phyloP scores from a whole-genome alignment of 2,888 invertebrate genomes.

The Thereva nobilitata region DNA sequence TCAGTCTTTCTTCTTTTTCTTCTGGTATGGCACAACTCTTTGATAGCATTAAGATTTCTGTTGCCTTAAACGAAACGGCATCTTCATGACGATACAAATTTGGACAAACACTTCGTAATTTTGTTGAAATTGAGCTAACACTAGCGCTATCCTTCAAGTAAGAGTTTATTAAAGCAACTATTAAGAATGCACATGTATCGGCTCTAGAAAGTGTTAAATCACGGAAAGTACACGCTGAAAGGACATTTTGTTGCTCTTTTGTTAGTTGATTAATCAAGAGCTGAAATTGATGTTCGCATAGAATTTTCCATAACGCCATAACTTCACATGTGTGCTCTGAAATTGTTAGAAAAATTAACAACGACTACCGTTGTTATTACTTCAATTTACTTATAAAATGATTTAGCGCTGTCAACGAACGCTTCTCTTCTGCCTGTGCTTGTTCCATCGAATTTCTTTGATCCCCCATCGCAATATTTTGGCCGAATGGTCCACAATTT shows the following conservation, averaged over 20 bases:
- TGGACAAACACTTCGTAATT: constrained; percentile 88
- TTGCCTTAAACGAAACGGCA: constrained; percentile 93
- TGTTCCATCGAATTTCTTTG: constrained; percentile 56
- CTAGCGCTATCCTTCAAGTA: constrained; percentile 95
- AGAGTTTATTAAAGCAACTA: constrained; percentile 84
- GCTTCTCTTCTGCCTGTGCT: constrained; percentile 69
- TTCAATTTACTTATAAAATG: constrained; percentile 65
- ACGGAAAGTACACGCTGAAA: constrained; percentile 65
- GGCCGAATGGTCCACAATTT: constrained; percentile 46
- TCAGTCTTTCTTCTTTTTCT: constrained; percentile 77
- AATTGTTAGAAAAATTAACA: constrained; percentile 20
- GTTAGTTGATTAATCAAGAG: constrained; percentile 72
- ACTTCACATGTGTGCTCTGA: constrained; percentile 81
- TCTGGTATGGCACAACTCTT: constrained; percentile 72
- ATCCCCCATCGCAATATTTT: constrained; percentile 47
- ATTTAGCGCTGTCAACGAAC: constrained; percentile 76
- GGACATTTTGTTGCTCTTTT: constrained; percentile 66
- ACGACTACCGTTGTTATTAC: neutral
- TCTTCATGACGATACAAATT: constrained; percentile 93
- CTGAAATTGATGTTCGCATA: constrained; percentile 91
- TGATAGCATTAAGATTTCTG: constrained; percentile 84
- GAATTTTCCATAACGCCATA: constrained; percentile 88
- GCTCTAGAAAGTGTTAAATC: constrained; percentile 60
- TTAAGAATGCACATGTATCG: constrained; percentile 72
- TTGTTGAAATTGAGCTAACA: constrained; percentile 86